phyloP scores from a whole-genome alignment of 2,888 invertebrate species.

The Protodeltote pygarga region DNA sequence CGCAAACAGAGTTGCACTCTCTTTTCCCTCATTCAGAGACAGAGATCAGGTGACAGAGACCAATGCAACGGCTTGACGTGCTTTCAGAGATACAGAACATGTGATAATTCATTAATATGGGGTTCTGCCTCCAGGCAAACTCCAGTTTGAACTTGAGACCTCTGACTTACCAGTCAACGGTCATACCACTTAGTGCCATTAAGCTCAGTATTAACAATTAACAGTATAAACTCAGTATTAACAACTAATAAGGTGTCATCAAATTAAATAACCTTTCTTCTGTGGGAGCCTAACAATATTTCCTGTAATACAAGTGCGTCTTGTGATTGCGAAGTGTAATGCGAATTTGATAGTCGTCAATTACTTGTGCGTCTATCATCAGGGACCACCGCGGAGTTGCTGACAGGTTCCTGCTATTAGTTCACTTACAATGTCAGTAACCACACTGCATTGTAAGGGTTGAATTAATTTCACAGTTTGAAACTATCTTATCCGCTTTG shows the following conservation, averaged over 20 bases:
- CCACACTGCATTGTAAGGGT: conserved; percentile 9
- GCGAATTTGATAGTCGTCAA: conserved; percentile 48
- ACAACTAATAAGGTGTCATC: conserved; percentile 4
- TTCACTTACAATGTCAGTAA: conserved; percentile 15
- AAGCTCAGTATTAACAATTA: too few species aligned
- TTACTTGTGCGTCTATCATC: conserved; percentile 37
- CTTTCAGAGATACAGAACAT: too few species aligned
- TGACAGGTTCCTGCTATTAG: conserved; percentile 28
- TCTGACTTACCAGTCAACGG: too few species aligned
- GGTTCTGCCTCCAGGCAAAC: too few species aligned
- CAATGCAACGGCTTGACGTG: too few species aligned
- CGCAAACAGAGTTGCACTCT: too few species aligned
- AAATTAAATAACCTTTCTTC: conserved; percentile 20
- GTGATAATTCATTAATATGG: too few species aligned
- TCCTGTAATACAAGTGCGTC: conserved; percentile 2
- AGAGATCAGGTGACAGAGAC: too few species aligned
- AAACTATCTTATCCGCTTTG: conserved; percentile 28
- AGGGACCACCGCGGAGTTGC: conserved; percentile 42
- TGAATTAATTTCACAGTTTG: conserved; percentile 31
- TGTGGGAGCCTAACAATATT: conserved; percentile 19
- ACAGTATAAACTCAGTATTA: too few species aligned
- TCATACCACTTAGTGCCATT: too few species aligned
- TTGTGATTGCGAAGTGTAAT: conserved; percentile 43
- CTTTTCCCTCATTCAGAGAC: too few species aligned
- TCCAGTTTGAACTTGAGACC: too few species aligned